Evolutionary conservation across 2,797 vertebrate genomes (phyloP), one percentile per base, ranked within the genome.

Genomic region (Pseudochromis fuscus): DNA sequence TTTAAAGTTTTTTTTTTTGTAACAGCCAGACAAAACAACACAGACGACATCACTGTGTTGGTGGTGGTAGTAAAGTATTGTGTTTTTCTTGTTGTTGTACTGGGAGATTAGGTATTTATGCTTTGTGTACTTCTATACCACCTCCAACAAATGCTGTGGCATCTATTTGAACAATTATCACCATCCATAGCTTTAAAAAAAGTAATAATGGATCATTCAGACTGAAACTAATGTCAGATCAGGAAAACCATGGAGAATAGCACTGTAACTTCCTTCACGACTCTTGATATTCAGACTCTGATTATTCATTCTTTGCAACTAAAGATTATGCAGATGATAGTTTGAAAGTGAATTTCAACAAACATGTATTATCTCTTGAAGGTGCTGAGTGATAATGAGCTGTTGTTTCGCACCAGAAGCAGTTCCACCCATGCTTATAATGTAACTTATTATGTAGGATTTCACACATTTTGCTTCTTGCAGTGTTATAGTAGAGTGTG

Each of bases 341-440:
- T 5, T 21, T 18, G 18, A n/a, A 42, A 37, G 5, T 21, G 24
- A 16, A 25, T 69, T 69, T 56, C 1, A 61, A 46, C 40, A 44
- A 48, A 30, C 25, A 62, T 66, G 57, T 10, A 25, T 40, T 1
- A 11, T 65, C 50, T 50, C 28, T 55, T 52, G 19, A 60, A 42
- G 4, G n/a, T 70, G 66, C 31, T 33, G 23, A 52, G 18, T n/a
- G 19, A 31, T 33, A 27, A 27, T 42, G 7, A 40, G 46, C 18
- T 37, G 35, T 33, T 30, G 7, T 4, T 0, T 2, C 8, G 10
- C 16, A 1, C 21, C 31, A 53, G 3, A 49, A 40, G 18, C 15
- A 40, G 16, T 37, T 15, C 2, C 13, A 49, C 8, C 4, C 12
- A 7, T 6, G 24, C 6, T 16, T 62, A 19, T 27, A 23, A 9